A percentile compares a stretch with the other conserved stretches of the same genome.
Evolutionary conservation across 2,797 vertebrate species (phyloP).

Genomic region (Vireo griseus): DNA sequence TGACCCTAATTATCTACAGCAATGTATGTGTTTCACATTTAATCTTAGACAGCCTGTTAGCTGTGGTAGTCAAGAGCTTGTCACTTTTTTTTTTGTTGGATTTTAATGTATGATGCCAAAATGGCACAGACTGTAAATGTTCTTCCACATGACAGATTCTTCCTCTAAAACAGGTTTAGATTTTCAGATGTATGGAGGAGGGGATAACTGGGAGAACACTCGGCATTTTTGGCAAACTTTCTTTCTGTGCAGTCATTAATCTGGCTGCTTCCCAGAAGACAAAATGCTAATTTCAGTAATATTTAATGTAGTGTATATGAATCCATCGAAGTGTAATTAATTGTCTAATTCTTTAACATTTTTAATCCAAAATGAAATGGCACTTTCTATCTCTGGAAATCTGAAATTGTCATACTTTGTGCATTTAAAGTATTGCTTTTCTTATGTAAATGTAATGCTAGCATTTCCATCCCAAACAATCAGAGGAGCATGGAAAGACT

Average conservation of each 20-base stretch:
- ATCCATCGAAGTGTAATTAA: conserved; percentile 38
- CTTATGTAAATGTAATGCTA: conserved; percentile 71
- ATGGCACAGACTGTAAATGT: background rate
- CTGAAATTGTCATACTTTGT: conserved; percentile 59
- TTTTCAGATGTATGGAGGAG: conserved; percentile 21
- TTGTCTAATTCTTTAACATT: conserved; percentile 38
- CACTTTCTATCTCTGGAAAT: conserved; percentile 30
- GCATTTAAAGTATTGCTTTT: conserved; percentile 64
- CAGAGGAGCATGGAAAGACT: conserved; percentile 75
- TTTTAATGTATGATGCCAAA: background rate
- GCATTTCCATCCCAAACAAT: conserved; percentile 77
- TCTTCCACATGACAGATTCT: background rate
- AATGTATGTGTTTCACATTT: background rate
- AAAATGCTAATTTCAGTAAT: conserved; percentile 18
- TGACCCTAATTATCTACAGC: background rate
- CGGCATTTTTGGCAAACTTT: conserved; percentile 5
- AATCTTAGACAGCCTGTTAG: background rate
- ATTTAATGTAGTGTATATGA: conserved; percentile 19
- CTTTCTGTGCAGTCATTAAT: background rate
- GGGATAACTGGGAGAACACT: background rate
- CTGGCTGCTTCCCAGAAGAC: background rate
- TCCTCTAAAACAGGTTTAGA: conserved; percentile 6
- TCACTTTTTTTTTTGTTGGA: background rate
- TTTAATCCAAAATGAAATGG: conserved; percentile 38
- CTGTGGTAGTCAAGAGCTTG: background rate